phyloP scores from a whole-genome alignment of 2,888 invertebrate species.

The Shargacucullia verbasci region DNA sequence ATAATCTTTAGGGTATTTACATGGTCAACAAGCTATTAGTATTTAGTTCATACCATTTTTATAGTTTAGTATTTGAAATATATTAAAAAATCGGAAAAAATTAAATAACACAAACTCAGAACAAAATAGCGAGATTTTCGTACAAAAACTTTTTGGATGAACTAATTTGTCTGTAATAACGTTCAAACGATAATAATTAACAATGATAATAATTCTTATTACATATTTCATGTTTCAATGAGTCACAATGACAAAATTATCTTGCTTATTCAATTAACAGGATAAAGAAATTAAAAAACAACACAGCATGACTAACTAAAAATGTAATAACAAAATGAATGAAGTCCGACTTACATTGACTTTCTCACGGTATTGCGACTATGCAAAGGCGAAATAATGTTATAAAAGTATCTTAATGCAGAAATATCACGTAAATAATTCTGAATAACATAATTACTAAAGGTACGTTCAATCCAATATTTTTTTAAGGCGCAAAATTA shows the following conservation, averaged over 20 bases:
- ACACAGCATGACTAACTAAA: slow-evolving; percentile 26
- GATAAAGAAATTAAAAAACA: slow-evolving; percentile 33
- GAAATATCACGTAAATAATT: background rate
- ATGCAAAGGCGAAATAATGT: slow-evolving; percentile 32
- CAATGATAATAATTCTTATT: slow-evolving; percentile 35
- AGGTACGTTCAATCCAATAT: too few relatives aligned
- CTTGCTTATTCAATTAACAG: slow-evolving; percentile 16
- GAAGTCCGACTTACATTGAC: slow-evolving; percentile 15
- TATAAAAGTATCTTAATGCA: background rate
- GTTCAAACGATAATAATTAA: slow-evolving; percentile 33
- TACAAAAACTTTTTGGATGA: slow-evolving; percentile 17
- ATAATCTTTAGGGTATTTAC: too few relatives aligned
- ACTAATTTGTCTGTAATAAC: slow-evolving; percentile 21
- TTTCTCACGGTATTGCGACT: slow-evolving; percentile 17
- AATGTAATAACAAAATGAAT: slow-evolving; percentile 33
- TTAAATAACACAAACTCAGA: too few relatives aligned
- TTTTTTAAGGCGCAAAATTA: too few relatives aligned
- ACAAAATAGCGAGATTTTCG: background rate
- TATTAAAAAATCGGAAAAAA: too few relatives aligned
- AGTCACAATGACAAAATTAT: slow-evolving; percentile 18
- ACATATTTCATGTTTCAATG: slow-evolving; percentile 21
- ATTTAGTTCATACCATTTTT: too few relatives aligned
- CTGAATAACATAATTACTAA: too few relatives aligned
- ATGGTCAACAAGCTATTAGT: too few relatives aligned
- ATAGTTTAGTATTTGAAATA: too few relatives aligned